Conservation (phyloP, 2,113 vertebrate species). For the Theristicus caerulescens region DNA sequence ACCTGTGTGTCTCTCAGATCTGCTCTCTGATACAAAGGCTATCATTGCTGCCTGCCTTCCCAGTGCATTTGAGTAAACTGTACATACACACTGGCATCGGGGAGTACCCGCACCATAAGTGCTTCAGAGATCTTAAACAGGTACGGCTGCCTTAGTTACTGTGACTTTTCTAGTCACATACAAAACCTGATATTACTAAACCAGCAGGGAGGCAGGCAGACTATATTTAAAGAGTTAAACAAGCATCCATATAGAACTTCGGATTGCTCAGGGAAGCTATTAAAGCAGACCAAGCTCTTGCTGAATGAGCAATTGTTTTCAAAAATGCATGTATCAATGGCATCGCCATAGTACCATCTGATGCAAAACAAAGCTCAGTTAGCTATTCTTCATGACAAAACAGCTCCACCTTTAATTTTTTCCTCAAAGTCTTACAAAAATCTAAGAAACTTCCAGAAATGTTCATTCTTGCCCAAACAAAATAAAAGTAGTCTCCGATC, state of each 20-base stretch:
- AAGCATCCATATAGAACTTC: neutral
- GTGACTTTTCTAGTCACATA: rapidly evolving
- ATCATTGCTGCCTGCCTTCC: neutral
- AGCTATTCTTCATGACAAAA: neutral
- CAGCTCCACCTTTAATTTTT: neutral
- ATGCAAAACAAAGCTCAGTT: neutral
- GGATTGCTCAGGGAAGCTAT: neutral
- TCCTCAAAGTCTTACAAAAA: neutral
- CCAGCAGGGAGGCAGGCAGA: rapidly evolving
- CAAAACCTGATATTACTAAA: neutral
- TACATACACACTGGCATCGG: no score
- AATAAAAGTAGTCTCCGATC: neutral
- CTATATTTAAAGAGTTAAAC: neutral
- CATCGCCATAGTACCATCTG: neutral
- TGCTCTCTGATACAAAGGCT: neutral
- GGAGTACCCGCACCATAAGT: rapidly evolving
- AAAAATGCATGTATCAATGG: neutral
- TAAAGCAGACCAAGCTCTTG: neutral
- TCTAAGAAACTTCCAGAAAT: neutral
- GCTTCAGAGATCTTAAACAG: neutral
- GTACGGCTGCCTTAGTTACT: neutral
- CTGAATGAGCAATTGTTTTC: neutral
- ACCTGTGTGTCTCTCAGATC: neutral
- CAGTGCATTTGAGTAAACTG: neutral
- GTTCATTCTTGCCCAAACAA: neutral